Percentiles rank a stretch among this genome's conserved stretches.
Conservation (phyloP, 2,888 invertebrate species). For the Rhopalosiphum nymphaeae region DNA sequence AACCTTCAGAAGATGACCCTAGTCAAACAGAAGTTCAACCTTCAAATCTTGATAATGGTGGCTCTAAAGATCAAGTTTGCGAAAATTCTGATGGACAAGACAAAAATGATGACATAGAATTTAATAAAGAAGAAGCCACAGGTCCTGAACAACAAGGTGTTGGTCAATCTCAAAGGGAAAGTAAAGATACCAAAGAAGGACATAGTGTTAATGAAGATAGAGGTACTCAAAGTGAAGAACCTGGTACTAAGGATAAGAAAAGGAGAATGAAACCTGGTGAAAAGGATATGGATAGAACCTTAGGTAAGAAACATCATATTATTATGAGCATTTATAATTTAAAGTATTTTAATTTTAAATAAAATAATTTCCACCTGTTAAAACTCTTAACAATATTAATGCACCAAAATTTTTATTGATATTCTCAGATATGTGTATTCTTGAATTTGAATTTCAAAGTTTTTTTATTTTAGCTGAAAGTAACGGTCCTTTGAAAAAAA, state of each 20-base stretch:
- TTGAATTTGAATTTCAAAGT: constrained; percentile 15
- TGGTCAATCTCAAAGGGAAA: constrained; percentile 78
- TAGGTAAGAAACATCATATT: constrained; percentile 71
- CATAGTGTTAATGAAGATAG: constrained; percentile 70
- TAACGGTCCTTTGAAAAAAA: constrained; percentile 77
- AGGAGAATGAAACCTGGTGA: constrained; percentile 80
- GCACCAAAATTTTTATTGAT: background rate
- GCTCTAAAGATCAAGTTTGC: constrained; percentile 71
- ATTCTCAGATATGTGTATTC: background rate
- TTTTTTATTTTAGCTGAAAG: constrained; percentile 73
- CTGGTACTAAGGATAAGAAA: constrained; percentile 71
- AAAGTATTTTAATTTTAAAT: background rate
- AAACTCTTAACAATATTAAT: background rate
- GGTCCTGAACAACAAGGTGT: constrained; percentile 75
- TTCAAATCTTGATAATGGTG: constrained; percentile 70
- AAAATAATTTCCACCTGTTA: background rate
- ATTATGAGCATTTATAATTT: background rate
- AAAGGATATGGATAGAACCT: constrained; percentile 80
- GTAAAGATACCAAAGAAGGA: constrained; percentile 72
- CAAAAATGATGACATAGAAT: constrained; percentile 45
- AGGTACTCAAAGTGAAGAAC: constrained; percentile 69
- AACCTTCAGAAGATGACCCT: constrained; percentile 71
- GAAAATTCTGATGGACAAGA: constrained; percentile 46
- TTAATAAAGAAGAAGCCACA: constrained; percentile 65
- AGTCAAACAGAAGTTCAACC: constrained; percentile 67